phyloP scores from a whole-genome alignment of 2,888 invertebrate species.

The Tanytarsus gracilentus region DNA sequence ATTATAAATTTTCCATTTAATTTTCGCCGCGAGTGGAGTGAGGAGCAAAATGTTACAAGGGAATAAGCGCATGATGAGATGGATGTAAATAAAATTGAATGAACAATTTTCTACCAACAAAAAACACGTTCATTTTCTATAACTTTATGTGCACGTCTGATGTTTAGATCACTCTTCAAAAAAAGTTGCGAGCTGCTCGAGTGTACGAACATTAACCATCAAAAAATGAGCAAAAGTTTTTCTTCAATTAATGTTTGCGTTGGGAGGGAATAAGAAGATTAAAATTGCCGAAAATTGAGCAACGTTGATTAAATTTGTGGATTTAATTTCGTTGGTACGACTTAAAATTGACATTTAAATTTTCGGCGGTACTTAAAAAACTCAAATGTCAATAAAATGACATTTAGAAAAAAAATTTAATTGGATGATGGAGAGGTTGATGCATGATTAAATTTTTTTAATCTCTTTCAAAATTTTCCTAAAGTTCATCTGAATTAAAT shows the following conservation, averaged over 20 bases:
- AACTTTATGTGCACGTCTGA: neutral
- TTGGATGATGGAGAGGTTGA: neutral
- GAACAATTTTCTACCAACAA: constrained; percentile 21
- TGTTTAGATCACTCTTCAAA: neutral
- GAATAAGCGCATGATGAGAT: neutral
- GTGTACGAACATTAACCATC: constrained; percentile 18
- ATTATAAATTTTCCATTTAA: constrained; percentile 27
- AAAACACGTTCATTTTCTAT: constrained; percentile 10
- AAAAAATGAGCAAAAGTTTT: constrained; percentile 18
- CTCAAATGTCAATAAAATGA: neutral
- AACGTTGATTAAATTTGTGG: neutral
- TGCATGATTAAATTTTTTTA: neutral
- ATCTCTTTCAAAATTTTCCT: neutral
- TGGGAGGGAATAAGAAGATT: neutral
- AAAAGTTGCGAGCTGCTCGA: neutral
- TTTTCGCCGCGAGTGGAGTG: constrained; percentile 4
- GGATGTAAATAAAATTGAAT: constrained; percentile 19
- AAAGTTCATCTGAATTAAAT: too few species aligned
- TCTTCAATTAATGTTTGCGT: constrained; percentile 23
- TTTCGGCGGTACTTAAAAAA: neutral
- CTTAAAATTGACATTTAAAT: constrained; percentile 5
- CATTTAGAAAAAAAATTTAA: too few species aligned
- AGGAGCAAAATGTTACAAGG: constrained; percentile 5
- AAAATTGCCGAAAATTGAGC: too few species aligned
- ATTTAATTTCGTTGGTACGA: neutral